A percentile compares a stretch with the other conserved stretches of the same genome.
phyloP scores from a whole-genome alignment of 2,797 vertebrate species.

The Sebastes oblongus region DNA sequence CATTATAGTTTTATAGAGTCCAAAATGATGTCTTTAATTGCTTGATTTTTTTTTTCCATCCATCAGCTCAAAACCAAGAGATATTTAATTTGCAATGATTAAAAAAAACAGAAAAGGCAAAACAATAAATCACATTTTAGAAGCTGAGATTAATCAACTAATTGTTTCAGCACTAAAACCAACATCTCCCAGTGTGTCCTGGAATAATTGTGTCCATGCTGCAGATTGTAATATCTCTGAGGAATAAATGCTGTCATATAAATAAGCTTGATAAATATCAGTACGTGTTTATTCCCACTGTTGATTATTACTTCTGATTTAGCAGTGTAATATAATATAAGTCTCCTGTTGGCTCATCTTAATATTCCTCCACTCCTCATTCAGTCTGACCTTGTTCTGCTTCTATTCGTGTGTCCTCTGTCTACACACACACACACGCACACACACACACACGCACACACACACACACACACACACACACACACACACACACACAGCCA shows the following conservation, averaged over 20 bases:
- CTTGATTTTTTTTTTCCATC: neutral
- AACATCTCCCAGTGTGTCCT: neutral
- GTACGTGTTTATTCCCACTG: neutral
- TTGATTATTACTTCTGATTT: neutral
- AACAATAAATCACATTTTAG: neutral
- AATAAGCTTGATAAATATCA: neutral
- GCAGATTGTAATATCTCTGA: neutral
- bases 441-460: neutral
- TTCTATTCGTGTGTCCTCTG: neutral
- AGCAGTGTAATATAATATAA: neutral
- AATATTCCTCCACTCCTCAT: neutral
- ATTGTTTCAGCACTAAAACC: too few relatives aligned
- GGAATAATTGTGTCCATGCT: neutral
- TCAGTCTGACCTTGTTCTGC: constrained; percentile 30
- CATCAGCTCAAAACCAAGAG: neutral
- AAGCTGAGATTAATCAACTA: neutral
- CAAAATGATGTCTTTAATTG: neutral
- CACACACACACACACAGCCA: neutral
- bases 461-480: neutral
- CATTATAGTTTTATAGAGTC: neutral
- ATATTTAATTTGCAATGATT: neutral
- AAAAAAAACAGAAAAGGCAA: neutral
- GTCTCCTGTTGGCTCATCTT: neutral
- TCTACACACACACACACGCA: neutral
- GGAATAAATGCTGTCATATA: neutral